Evolutionary conservation across 2,888 invertebrate species (phyloP).

Genomic region (Epirrhoe alternata): DNA sequence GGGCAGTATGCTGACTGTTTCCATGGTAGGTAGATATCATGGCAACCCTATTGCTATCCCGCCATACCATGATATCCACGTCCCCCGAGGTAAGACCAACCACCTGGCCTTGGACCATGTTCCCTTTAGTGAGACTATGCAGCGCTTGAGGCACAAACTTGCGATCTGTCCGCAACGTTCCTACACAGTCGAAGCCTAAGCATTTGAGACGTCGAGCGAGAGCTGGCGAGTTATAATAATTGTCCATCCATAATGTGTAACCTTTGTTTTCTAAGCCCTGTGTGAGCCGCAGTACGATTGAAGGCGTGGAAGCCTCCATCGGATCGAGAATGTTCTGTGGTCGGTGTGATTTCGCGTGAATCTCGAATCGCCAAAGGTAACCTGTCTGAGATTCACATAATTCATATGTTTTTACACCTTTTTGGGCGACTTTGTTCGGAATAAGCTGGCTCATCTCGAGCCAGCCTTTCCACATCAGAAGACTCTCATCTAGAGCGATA

Average conservation of each 20-base stretch:
- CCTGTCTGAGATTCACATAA: conserved; percentile 45
- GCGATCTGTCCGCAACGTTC: conserved; percentile 34
- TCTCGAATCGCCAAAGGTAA: conserved; percentile 44
- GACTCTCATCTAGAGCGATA: conserved; percentile 39
- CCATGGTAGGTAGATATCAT: conserved; percentile 40
- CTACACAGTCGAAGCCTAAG: conserved; percentile 45
- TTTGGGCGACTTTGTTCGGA: conserved; percentile 33
- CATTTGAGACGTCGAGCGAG: conserved; percentile 45
- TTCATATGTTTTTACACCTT: conserved; percentile 42
- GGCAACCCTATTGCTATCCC: conserved; percentile 27
- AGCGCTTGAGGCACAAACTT: conserved; percentile 25
- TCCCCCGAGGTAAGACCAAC: conserved; percentile 27
- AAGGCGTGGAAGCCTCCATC: too few relatives aligned
- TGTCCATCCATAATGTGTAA: conserved; percentile 48
- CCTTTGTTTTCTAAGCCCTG: conserved; percentile 44
- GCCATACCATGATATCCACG: conserved; percentile 34
- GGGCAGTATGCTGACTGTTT: conserved; percentile 6
- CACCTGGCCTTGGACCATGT: conserved; percentile 26
- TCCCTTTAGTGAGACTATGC: conserved; percentile 14
- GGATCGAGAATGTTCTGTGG: too few relatives aligned
- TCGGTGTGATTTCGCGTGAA: too few relatives aligned
- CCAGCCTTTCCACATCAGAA: conserved; percentile 43
- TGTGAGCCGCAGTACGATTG: conserved; percentile 21
- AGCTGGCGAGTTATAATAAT: conserved; percentile 48
- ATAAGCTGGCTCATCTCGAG: conserved; percentile 38